Conservation (phyloP, 2,888 invertebrate species). For the Agrypnus murinus region DNA sequence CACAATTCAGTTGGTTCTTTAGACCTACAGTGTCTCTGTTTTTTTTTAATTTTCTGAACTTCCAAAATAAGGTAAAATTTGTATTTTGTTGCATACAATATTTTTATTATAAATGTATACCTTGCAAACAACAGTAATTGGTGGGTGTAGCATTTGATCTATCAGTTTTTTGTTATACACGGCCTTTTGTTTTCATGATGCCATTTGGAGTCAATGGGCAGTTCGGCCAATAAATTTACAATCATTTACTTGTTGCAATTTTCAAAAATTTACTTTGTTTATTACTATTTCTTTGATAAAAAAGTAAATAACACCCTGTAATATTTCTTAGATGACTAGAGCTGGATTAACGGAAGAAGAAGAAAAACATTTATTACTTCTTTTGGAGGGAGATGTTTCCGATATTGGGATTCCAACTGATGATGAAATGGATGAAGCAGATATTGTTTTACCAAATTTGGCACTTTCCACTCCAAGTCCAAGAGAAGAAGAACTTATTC, state of each 20-base stretch:
- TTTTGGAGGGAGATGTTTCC: neutral
- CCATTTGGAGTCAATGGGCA: neutral
- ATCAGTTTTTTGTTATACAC: too few species aligned
- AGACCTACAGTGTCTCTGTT: too few species aligned
- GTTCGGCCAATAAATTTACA: neutral
- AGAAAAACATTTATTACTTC: neutral
- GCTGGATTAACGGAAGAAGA: too few species aligned
- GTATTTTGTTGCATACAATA: too few species aligned
- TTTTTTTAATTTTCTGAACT: too few species aligned
- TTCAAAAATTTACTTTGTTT: neutral
- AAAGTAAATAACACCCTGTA: neutral
- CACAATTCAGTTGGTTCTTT: too few species aligned
- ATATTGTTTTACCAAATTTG: constrained; percentile 9
- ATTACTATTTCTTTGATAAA: neutral
- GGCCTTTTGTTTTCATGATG: neutral
- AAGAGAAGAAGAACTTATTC: neutral
- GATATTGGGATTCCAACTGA: constrained; percentile 30
- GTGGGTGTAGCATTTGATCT: too few species aligned
- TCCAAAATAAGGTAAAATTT: too few species aligned
- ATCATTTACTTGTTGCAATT: neutral
- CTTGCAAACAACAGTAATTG: too few species aligned
- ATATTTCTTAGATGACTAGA: neutral
- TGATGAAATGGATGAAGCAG: constrained; percentile 4
- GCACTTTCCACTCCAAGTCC: neutral
- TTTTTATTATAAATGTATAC: too few species aligned